Conservation (phyloP, 2,888 invertebrate genomes). For the Patella depressa region DNA sequence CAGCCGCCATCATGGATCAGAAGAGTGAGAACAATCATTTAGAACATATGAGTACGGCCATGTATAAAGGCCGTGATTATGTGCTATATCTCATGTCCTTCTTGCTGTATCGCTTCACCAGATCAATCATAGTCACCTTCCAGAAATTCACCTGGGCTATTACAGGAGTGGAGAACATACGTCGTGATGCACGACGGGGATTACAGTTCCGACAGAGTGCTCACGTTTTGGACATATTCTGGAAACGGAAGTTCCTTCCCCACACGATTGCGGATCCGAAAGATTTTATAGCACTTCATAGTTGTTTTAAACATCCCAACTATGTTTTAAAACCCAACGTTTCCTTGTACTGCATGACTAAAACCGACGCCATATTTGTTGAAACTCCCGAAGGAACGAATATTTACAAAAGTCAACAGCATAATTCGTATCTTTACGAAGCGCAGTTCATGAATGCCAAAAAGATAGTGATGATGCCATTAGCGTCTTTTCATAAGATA, state of each 20-base stretch:
- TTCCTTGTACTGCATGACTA: slow-evolving; percentile 60
- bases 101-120: slow-evolving; percentile 51
- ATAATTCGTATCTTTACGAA: slow-evolving; percentile 47
- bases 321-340: slow-evolving; percentile 59
- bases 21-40: slow-evolving; percentile 44
- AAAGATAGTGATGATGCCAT: slow-evolving; percentile 60
- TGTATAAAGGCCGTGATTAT: slow-evolving; percentile 58
- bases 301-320: slow-evolving; percentile 59
- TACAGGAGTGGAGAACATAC: slow-evolving; percentile 57
- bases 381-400: slow-evolving; percentile 52
- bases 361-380: slow-evolving; percentile 60
- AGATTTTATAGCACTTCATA: slow-evolving; percentile 61
- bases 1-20: slow-evolving; percentile 41
- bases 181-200: slow-evolving; percentile 57
- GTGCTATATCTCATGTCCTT: slow-evolving; percentile 53
- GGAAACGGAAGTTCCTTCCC: slow-evolving; percentile 56
- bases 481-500: slow-evolving; percentile 62
- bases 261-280: slow-evolving; percentile 54
- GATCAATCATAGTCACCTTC: slow-evolving; percentile 53
- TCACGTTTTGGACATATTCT: slow-evolving; percentile 60
- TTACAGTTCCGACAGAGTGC: slow-evolving; percentile 61
- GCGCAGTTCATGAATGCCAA: slow-evolving; percentile 58
- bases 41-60: slow-evolving; percentile 56
- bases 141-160: slow-evolving; percentile 65
- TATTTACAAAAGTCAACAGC: slow-evolving; percentile 41